Evolutionary conservation across 1,140 invertebrate genomes (phyloP).

Genomic region (Anoplophora glabripennis): DNA sequence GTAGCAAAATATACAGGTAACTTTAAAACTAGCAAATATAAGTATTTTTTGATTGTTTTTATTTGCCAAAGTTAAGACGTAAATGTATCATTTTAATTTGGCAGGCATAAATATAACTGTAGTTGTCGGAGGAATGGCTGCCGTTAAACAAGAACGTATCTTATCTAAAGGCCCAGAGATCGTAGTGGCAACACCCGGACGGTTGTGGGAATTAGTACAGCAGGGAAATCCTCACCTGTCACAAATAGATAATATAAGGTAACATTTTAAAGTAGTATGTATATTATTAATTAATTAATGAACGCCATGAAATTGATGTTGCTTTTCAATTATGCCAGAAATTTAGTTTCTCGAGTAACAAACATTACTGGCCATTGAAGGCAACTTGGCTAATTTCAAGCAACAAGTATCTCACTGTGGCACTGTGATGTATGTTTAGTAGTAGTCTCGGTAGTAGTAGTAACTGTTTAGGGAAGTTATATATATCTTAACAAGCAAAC

Average conservation of each 20-base stretch:
- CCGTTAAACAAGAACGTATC: slow-evolving; percentile 88
- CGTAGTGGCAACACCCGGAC: slow-evolving; percentile 92
- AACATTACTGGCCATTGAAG: no score
- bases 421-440: no score
- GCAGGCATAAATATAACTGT: slow-evolving; percentile 65
- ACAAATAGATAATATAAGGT: slow-evolving; percentile 69
- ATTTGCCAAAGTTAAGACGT: slow-evolving; percentile 8
- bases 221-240: slow-evolving; percentile 74
- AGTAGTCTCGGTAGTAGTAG: no score
- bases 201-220: slow-evolving; percentile 89
- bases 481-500: no score
- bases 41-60: slow-evolving; percentile 3
- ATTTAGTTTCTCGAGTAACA: no score
- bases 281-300: not conserved
- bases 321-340: no score
- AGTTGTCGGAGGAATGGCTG: slow-evolving; percentile 85
- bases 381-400: no score
- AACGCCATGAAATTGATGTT: no score
- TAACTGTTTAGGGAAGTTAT: no score
- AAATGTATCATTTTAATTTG: slow-evolving; percentile 12
- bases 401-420: no score
- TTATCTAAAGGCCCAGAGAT: slow-evolving; percentile 83
- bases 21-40: slow-evolving; percentile 2
- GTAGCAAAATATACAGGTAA: slow-evolving; percentile 78
- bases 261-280: slow-evolving; percentile 2